Base-by-base conservation (phyloP, 2,797 vertebrate genomes). In the Allobates femoralis region DNA sequence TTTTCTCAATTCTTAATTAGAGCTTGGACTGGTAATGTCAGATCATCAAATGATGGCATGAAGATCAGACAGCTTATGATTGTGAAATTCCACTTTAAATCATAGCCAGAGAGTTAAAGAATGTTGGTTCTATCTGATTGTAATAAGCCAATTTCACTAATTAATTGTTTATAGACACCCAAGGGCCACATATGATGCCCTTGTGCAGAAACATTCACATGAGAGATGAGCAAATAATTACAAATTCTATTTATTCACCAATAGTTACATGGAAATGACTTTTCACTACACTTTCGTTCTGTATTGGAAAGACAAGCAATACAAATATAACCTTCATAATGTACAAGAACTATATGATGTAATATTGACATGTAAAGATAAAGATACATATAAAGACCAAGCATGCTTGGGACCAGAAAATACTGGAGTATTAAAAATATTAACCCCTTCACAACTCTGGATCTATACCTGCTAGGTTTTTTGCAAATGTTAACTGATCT, bases 1-100 rank as follows among this genome's bases (percentile, higher is more conserved):
- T 71, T 34, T 55, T 21, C 34, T 73, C 16, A 28, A 64, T 53
- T 50, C 56, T 30, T 69, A 73, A 79, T 80, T 66, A 53, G 56
- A 12, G 26, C 18, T 28, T 41, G 46, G 23, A 41, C 28, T 3
- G 26, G 23, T n/a, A 60, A 12, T 37, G 3, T 30, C 14, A 28
- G 46, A 46, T 83, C 55, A 60, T 55, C 46, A 53, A n/a, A 53
- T 5, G 2, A 30, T 67, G 30, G 21, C 2, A 21, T 7, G 53
- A 37, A 12, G 3, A 32, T 21, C 51, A 7, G 18, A 23, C 19
- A 23, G 30, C n/a, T 50, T 74, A 41, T 74, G 69, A 46, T 26
- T 23, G 1, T n/a, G 8, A 76, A 11, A 76, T 30, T 26, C 28
- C 55, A 30, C 53, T 26, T 32, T 8, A 76, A n/a, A 53, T 75